Percentiles rank a stretch among this genome's conserved stretches.
These are phyloP conservation scores for Glossosoma conforme DNA, from an alignment of 1,140 invertebrate genomes.

Conservation along the genomic window DNA sequence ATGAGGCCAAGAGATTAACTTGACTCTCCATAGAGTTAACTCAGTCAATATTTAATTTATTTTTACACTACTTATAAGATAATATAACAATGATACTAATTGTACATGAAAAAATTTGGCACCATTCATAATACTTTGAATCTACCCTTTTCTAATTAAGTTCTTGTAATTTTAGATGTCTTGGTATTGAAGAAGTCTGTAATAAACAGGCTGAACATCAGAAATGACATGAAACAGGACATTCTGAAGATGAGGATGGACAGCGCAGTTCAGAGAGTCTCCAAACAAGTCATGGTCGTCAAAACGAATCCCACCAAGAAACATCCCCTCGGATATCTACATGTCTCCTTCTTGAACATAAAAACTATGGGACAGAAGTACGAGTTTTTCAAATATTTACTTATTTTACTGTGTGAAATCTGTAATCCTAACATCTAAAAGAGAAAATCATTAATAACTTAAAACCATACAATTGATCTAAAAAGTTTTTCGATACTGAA, in stretches of 20 bases:
- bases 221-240: constrained; percentile 61
- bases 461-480: not conserved
- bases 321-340: constrained; percentile 70
- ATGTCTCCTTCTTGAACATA: constrained; percentile 61
- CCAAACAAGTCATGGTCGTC: constrained; percentile 72
- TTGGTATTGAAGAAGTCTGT: constrained; percentile 62
- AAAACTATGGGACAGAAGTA: constrained; percentile 46
- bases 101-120: not conserved
- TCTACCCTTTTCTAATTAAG: not conserved
- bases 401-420: not conserved
- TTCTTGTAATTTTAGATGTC: constrained; percentile 34
- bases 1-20: not conserved
- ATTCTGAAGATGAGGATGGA: constrained; percentile 55
- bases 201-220: constrained; percentile 60
- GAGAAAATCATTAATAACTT: not conserved
- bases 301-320: constrained; percentile 66
- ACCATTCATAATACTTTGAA: not conserved
- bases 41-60: not conserved
- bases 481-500: too few relatives aligned
- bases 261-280: constrained; percentile 69
- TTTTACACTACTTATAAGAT: not conserved
- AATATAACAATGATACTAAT: not conserved
- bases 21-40: not conserved
- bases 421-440: not conserved
- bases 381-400: not conserved